Evolutionary conservation across 1,140 invertebrate species (phyloP).

Genomic region (Rhagoletis pomonella): DNA sequence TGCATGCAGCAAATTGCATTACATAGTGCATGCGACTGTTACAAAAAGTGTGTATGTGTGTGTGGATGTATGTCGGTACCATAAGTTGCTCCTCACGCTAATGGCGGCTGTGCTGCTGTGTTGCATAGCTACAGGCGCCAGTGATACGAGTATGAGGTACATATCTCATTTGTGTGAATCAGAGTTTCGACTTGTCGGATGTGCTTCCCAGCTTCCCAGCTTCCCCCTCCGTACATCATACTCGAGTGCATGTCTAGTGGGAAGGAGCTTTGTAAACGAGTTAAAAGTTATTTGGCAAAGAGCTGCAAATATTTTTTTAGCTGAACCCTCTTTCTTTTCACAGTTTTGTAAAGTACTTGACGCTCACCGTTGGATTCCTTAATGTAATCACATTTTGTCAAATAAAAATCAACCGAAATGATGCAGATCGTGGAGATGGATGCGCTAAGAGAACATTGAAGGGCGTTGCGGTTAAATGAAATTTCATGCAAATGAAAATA

Average conservation of each 20-base stretch:
- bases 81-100: constrained; percentile 17
- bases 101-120: constrained; percentile 1
- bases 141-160: neutral
- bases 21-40: constrained; percentile 41
- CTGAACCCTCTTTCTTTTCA: neutral
- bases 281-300: constrained; percentile 20
- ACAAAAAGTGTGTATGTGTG: neutral
- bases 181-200: too few relatives aligned
- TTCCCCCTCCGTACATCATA: neutral
- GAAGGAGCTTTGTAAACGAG: constrained; percentile 28
- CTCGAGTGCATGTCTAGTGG: neutral
- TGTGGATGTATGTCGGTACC: too few relatives aligned
- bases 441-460: neutral
- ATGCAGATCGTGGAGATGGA: neutral
- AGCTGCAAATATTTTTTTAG: neutral
- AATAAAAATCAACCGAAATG: constrained; percentile 29
- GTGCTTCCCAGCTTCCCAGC: too few relatives aligned
- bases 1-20: constrained; percentile 55
- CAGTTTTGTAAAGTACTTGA: neutral
- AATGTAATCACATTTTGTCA: constrained; percentile 54
- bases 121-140: neutral
- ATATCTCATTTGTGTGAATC: neutral
- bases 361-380: constrained; percentile 9
- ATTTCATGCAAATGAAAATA: too few relatives aligned
- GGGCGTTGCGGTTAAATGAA: neutral